Conservation (phyloP, 1,140 invertebrate genomes). For the Lordiphosa mommai region DNA sequence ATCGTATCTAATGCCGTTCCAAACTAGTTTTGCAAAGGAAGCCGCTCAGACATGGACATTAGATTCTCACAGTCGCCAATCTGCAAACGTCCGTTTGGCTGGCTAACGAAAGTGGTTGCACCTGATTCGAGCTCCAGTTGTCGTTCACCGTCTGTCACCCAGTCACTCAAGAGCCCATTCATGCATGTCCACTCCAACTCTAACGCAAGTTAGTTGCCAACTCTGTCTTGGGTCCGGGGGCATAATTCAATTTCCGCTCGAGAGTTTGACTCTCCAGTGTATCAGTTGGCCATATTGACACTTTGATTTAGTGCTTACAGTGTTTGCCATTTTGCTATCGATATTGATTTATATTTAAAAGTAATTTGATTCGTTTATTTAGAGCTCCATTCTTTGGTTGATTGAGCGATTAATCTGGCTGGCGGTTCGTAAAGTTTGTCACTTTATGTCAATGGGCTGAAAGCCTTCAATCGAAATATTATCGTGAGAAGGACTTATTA, state of each 20-base stretch:
- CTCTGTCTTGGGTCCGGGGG: slow-evolving; percentile 24
- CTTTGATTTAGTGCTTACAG: slow-evolving; percentile 73
- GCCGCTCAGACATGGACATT: slow-evolving; percentile 59
- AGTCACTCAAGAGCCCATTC: slow-evolving; percentile 63
- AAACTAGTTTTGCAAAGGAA: slow-evolving; percentile 64
- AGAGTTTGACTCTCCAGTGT: slow-evolving; percentile 45
- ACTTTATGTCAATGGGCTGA: slow-evolving; percentile 59
- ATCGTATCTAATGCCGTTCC: slow-evolving; percentile 63
- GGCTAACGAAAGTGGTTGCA: slow-evolving; percentile 66
- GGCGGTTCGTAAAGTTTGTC: slow-evolving; percentile 57
- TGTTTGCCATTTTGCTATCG: slow-evolving; percentile 56
- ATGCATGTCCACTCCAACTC: slow-evolving; percentile 52
- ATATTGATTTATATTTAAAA: slow-evolving; percentile 76
- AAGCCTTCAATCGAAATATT: slow-evolving; percentile 50
- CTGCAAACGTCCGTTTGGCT: slow-evolving; percentile 42
- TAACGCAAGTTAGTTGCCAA: slow-evolving; percentile 16
- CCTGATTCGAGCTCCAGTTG: slow-evolving; percentile 65
- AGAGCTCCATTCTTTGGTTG: slow-evolving; percentile 19
- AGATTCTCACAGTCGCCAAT: slow-evolving; percentile 65
- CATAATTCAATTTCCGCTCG: slow-evolving; percentile 72
- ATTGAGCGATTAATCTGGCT: slow-evolving; percentile 53
- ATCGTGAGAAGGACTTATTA: too few relatives aligned
- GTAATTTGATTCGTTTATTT: slow-evolving; percentile 54
- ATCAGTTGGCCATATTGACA: slow-evolving; percentile 73
- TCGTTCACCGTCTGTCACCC: slow-evolving; percentile 63